Percentiles rank a stretch among this genome's conserved stretches.
Evolutionary conservation across 64 coral and sea anemone genomes (phyloP).

Genomic region (Stichodactyla mertensii): DNA sequence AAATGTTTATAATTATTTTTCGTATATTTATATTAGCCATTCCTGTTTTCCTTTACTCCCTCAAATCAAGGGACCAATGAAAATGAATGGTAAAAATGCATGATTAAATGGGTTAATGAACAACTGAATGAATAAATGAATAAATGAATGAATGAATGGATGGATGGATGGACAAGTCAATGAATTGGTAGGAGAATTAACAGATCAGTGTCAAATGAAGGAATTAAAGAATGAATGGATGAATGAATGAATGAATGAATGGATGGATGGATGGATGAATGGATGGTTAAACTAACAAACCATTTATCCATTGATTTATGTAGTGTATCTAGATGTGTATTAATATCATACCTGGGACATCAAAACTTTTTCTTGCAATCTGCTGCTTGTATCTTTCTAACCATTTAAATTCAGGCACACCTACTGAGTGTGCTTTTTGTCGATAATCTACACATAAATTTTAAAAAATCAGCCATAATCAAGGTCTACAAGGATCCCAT

Average conservation of each 20-base stretch:
- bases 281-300: no score
- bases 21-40: no score
- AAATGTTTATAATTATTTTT: no score
- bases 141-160: background rate
- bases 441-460: conserved; percentile 50
- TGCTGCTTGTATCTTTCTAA: conserved; percentile 75
- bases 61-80: no score
- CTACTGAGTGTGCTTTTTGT: conserved; percentile 63
- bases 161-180: background rate
- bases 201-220: background rate
- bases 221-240: background rate
- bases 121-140: background rate
- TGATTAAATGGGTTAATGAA: no score
- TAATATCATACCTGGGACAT: conserved; percentile 5
- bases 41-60: no score
- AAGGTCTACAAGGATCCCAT: background rate
- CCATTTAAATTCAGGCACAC: conserved; percentile 89
- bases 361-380: conserved; percentile 41
- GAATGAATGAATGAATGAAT: background rate
- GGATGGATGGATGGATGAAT: no score
- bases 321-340: no score
- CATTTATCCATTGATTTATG: no score
- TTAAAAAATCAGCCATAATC: background rate
- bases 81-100: no score
- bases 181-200: no score